Conservation (phyloP, 1,140 invertebrate species). For the Drosophila takahashii region DNA sequence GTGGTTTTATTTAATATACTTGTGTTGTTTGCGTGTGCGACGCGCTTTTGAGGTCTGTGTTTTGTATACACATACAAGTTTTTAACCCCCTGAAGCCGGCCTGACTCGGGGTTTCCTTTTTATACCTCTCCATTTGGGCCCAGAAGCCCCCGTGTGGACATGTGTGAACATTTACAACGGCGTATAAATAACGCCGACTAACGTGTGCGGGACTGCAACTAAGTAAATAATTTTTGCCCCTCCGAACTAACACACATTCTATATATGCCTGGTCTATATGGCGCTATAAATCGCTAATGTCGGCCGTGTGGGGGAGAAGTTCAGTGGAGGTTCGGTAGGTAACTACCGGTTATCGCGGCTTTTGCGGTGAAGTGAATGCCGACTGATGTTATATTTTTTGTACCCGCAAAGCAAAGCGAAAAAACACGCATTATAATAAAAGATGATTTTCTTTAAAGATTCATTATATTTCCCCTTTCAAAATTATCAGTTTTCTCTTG, state of each 20-base stretch:
- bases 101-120: neutral
- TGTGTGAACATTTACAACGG: constrained; percentile 36
- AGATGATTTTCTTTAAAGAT: constrained; percentile 13
- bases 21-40: constrained; percentile 19
- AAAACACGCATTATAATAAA: constrained; percentile 2
- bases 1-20: constrained; percentile 16
- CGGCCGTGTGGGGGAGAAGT: constrained; percentile 1
- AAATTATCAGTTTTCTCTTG: constrained; percentile 3
- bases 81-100: constrained; percentile 49
- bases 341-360: constrained; percentile 58
- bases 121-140: constrained; percentile 8
- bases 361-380: constrained; percentile 32
- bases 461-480: constrained; percentile 1
- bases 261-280: constrained; percentile 24
- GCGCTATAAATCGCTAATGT: constrained; percentile 41
- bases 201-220: constrained; percentile 31
- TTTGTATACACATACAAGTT: constrained; percentile 44
- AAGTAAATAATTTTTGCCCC: constrained; percentile 25
- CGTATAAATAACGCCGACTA: constrained; percentile 39
- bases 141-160: constrained; percentile 10
- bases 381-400: neutral
- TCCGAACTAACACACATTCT: constrained; percentile 12
- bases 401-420: neutral
- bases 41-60: constrained; percentile 15
- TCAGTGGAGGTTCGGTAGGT: neutral